Percentiles rank a stretch among this genome's conserved stretches.
These are phyloP conservation scores for Spinus pinus DNA, from an alignment of 2,797 vertebrate species.

Conservation along the genomic window DNA sequence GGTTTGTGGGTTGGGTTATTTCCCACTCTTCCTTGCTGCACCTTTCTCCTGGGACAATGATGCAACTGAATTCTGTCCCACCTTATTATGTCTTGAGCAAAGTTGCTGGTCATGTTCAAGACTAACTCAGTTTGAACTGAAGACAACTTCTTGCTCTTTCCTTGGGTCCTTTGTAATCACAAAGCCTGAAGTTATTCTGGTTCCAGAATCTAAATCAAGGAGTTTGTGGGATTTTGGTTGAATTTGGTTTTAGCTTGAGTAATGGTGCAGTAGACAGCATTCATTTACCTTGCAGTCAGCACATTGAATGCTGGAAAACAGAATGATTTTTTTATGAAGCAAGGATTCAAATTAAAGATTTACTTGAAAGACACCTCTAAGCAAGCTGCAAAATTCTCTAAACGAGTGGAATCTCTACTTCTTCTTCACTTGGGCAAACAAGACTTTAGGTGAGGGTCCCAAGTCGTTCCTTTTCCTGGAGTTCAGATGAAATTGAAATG, in stretches of 20 bases:
- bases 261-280: not conserved
- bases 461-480: not conserved
- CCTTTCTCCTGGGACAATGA: not conserved
- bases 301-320: not conserved
- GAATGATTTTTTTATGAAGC: not conserved
- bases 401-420: not conserved
- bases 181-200: not conserved
- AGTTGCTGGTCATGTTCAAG: rapidly evolving
- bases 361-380: not conserved
- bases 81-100: not conserved
- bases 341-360: not conserved
- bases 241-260: not conserved
- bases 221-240: not conserved
- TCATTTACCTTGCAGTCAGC: not conserved
- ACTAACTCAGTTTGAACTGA: rapidly evolving
- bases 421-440: not conserved
- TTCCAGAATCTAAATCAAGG: not conserved
- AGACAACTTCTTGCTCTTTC: rapidly evolving
- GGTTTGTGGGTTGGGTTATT: rapidly evolving
- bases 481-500: not conserved
- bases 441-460: not conserved
- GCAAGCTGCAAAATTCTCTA: not conserved
- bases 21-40: rapidly evolving
- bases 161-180: rapidly evolving
- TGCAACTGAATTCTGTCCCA: not conserved